Conservation (phyloP, 2,113 vertebrate genomes). For the Grallaria varia region DNA sequence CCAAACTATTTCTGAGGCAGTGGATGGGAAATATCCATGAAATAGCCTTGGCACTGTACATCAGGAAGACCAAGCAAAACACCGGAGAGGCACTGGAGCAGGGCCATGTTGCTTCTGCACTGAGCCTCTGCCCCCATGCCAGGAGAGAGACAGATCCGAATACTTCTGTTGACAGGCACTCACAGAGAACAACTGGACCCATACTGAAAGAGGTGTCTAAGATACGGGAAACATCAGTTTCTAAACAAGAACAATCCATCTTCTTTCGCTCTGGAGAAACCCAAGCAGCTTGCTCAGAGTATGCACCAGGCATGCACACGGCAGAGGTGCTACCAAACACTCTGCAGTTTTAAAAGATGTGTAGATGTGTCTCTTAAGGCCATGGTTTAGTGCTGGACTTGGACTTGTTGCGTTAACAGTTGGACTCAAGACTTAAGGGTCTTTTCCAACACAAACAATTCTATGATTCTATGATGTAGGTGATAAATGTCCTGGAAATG, state of each 20-base stretch:
- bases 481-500: not conserved
- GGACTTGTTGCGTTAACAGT: not conserved
- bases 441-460: not conserved
- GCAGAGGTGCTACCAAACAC: not conserved
- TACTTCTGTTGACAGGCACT: not conserved
- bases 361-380: not conserved
- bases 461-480: not conserved
- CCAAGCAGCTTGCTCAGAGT: not conserved
- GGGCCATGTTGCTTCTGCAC: fast-evolving
- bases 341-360: not conserved
- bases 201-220: not conserved
- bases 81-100: not conserved
- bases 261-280: not conserved
- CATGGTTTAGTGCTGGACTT: not conserved
- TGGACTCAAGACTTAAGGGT: not conserved
- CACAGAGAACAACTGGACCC: not conserved
- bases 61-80: not conserved
- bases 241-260: not conserved
- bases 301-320: fast-evolving
- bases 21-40: not conserved
- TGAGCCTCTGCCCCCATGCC: fast-evolving
- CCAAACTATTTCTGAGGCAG: not conserved
- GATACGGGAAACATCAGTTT: not conserved
- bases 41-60: not conserved
- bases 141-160: not conserved